phyloP scores from a whole-genome alignment of 2,797 vertebrate species.

The Sphenopsis melanotis region DNA sequence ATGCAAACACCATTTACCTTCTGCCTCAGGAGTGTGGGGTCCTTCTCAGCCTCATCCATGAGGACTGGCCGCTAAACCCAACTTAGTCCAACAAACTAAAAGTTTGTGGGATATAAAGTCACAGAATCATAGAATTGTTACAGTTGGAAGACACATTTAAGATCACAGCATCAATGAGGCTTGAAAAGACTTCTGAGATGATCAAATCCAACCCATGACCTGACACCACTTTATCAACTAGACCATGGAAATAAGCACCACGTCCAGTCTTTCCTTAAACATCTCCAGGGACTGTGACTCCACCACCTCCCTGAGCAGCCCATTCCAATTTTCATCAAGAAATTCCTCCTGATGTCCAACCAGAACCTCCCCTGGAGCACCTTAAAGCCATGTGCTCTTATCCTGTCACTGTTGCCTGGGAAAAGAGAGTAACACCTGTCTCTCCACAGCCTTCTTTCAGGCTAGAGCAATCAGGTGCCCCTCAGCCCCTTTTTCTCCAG shows the following conservation, averaged over 20 bases:
- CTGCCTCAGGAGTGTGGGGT: neutral
- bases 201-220: neutral
- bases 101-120: neutral
- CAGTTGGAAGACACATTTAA: neutral
- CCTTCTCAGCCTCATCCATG: neutral
- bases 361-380: neutral
- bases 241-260: neutral
- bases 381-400: neutral
- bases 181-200: neutral
- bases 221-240: neutral
- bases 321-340: neutral
- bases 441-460: neutral
- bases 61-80: neutral
- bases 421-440: neutral
- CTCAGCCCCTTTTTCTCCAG: neutral
- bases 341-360: neutral
- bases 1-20: neutral
- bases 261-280: neutral
- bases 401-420: neutral
- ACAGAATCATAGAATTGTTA: neutral
- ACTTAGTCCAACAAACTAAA: neutral
- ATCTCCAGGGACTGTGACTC: neutral
- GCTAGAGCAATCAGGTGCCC: neutral
- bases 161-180: neutral
- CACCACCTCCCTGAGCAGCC: neutral